phyloP scores from a whole-genome alignment of 2,888 invertebrate genomes.

The Dicycla oo region DNA sequence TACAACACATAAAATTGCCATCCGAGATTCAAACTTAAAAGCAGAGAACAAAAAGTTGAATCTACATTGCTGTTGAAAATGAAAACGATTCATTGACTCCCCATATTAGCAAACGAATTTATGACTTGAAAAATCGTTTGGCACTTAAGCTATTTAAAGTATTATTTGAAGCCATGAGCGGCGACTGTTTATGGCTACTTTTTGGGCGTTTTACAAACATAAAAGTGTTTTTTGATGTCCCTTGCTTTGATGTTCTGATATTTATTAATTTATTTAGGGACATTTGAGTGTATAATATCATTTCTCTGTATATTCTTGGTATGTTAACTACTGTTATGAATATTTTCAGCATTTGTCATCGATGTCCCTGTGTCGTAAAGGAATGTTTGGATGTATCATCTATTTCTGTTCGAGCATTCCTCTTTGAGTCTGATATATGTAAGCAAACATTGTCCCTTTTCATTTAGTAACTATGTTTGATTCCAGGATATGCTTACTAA shows the following conservation, averaged over 20 bases:
- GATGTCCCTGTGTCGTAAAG: slow-evolving; percentile 21
- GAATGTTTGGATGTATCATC: slow-evolving; percentile 43
- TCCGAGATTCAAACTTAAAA: background rate
- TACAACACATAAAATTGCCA: background rate
- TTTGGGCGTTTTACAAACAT: slow-evolving; percentile 71
- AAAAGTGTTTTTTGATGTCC: slow-evolving; percentile 64
- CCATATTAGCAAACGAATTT: slow-evolving; percentile 66
- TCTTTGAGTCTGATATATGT: slow-evolving; percentile 22
- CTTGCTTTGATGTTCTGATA: slow-evolving; percentile 68
- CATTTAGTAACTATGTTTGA: slow-evolving; percentile 10
- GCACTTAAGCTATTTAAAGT: slow-evolving; percentile 72
- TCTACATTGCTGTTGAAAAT: slow-evolving; percentile 14
- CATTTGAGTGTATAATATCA: slow-evolving; percentile 40
- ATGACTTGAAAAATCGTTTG: slow-evolving; percentile 70
- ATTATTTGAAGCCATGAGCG: slow-evolving; percentile 73
- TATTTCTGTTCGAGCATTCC: slow-evolving; percentile 29
- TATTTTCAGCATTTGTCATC: slow-evolving; percentile 53
- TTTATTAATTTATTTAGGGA: slow-evolving; percentile 66
- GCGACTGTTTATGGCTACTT: slow-evolving; percentile 66
- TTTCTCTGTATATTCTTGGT: slow-evolving; percentile 30
- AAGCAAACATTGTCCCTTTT: slow-evolving; percentile 38
- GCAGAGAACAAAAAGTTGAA: slow-evolving; percentile 11
- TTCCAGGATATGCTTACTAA: slow-evolving; percentile 27
- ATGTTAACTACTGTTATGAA: slow-evolving; percentile 50
- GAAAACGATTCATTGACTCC: slow-evolving; percentile 58